Evolutionary conservation across 2,113 vertebrate genomes (phyloP), one percentile per base, ranked within the genome.

Genomic region (Empidonax traillii): DNA sequence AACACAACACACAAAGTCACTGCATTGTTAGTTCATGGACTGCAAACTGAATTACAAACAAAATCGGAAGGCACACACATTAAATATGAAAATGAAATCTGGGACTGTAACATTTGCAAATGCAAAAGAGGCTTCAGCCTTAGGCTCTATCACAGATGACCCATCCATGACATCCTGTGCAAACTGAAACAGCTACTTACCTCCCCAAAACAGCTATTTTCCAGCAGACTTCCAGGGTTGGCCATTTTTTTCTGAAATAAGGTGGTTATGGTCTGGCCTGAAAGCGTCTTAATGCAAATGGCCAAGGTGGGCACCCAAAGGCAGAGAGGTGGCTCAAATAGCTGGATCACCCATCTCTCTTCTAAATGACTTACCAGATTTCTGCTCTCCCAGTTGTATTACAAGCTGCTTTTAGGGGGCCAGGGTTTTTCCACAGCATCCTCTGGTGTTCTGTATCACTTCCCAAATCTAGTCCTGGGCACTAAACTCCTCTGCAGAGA

Each of bases 201-300:
- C 97, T 55, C 98, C 98, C 97, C 96, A 97, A 92, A 99, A 98
- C 1, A 95, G 93, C 82, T 97, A 96, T 95, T 97, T 98, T 37
- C 96, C 91, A 52, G 96, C 95, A 93, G 98, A 98, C 35, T 93
- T 98, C 97, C 98, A 98, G 22, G 98, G 75, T 98, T 98, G 73
- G 59, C 63, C 94, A 97, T 86, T 74, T 98, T 95, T 75, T 75
- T 37, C 95, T 13, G 1, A 73, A 83, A 51, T 5, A 33, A 52
- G 12, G 27, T 73, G n/a, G 15, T 30, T 79, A 44, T 65, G 30
- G 4, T 73, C 39, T 55, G 49, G 31, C 27, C 33, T 83, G 72
- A n/a, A 79, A 62, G 5, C 9, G 20, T 44, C 24, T 90, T 17
- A 49, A 55, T 41, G 23, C 17, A 43, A 88, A 72, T 1, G 2